Conservation (phyloP, 2,797 vertebrate species). For the Labroides dimidiatus region DNA sequence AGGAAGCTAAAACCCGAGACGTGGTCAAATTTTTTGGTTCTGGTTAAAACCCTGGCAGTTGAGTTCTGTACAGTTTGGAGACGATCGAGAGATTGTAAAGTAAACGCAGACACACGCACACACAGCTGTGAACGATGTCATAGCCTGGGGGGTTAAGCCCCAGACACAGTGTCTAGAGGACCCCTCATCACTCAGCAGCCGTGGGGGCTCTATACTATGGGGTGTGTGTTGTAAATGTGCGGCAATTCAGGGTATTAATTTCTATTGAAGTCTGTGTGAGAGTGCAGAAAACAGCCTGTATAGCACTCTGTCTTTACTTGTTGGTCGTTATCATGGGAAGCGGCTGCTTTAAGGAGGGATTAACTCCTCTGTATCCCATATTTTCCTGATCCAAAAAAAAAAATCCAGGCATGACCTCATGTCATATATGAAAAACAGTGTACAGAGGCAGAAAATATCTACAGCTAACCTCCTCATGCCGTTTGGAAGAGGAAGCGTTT, state of each 20-base stretch:
- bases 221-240: slow-evolving; percentile 44
- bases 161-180: slow-evolving; percentile 69
- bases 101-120: slow-evolving; percentile 17
- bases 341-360: neutral
- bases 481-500: slow-evolving; percentile 23
- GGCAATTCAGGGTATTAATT: slow-evolving; percentile 12
- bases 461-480: slow-evolving; percentile 5
- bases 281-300: neutral
- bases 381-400: neutral
- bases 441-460: slow-evolving; percentile 1
- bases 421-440: neutral
- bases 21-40: too few relatives aligned
- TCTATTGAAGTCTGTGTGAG: neutral
- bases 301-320: neutral
- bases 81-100: too few relatives aligned
- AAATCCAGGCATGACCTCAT: neutral
- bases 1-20: too few relatives aligned
- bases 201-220: slow-evolving; percentile 20
- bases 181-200: slow-evolving; percentile 65
- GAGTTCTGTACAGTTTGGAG: too few relatives aligned
- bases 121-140: slow-evolving; percentile 46
- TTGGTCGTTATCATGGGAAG: neutral
- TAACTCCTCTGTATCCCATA: neutral
- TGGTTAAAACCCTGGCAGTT: too few relatives aligned
- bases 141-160: slow-evolving; percentile 53